A percentile compares a stretch with the other conserved stretches of the same genome.
Evolutionary conservation across 2,888 invertebrate species (phyloP).

Genomic region (Hyalella azteca): DNA sequence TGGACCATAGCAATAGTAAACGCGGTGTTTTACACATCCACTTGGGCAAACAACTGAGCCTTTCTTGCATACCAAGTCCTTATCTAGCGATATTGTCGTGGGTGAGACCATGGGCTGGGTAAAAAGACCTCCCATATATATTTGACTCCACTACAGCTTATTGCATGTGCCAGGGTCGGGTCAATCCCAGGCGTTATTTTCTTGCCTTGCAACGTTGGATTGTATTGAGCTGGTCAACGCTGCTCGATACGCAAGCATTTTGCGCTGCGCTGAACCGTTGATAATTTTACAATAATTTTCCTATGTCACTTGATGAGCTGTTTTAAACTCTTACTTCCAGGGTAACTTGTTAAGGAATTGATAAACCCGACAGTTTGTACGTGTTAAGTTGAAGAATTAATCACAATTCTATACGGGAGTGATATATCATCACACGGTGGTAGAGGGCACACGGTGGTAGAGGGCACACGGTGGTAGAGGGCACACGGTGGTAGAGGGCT

Average conservation of each 20-base stretch:
- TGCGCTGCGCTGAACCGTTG: no score
- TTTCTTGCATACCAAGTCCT: constrained; percentile 23
- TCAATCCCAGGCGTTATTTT: constrained; percentile 1
- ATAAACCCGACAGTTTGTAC: no score
- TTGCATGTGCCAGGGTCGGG: constrained; percentile 6
- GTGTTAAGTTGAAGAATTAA: no score
- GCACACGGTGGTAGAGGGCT: background rate
- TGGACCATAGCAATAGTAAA: constrained; percentile 36
- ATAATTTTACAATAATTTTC: no score
- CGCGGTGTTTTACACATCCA: constrained; percentile 35
- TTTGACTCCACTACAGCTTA: constrained; percentile 5
- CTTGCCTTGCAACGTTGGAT: background rate
- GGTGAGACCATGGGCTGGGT: background rate
- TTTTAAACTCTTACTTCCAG: no score
- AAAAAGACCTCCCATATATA: background rate
- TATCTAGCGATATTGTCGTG: constrained; percentile 9
- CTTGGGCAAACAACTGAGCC: constrained; percentile 13
- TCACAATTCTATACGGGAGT: no score
- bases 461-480: no score
- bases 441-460: no score
- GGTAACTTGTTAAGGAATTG: no score
- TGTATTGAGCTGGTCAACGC: background rate
- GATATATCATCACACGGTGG: no score
- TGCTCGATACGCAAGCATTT: no score
- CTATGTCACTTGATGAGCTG: no score